Percentiles rank a stretch among this genome's conserved stretches.
Evolutionary conservation across 2,113 vertebrate species (phyloP).

Genomic region (Desmodus rotundus): DNA sequence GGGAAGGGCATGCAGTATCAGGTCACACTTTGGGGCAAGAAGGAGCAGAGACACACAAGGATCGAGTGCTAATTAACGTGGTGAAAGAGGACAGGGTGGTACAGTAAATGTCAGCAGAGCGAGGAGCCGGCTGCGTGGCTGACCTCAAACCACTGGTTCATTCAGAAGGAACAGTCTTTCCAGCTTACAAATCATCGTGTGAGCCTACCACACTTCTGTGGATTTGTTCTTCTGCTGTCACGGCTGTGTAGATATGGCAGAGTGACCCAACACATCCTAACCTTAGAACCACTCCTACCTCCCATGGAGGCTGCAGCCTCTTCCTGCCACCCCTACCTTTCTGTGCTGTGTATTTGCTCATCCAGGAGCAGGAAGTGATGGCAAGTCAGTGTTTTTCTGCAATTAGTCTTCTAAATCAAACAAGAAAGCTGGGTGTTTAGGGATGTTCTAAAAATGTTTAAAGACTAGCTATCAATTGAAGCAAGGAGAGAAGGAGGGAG

Average conservation of each 20-base stretch:
- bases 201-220: background rate
- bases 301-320: background rate
- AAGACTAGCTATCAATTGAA: background rate
- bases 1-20: background rate
- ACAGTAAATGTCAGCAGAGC: background rate
- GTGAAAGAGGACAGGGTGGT: accelerated
- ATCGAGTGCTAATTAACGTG: background rate
- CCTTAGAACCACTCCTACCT: background rate
- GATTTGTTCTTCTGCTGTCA: background rate
- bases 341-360: background rate
- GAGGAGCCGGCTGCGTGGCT: background rate
- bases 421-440: background rate
- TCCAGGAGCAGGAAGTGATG: background rate
- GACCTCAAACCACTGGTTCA: accelerated
- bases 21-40: background rate
- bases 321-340: background rate
- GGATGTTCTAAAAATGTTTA: background rate
- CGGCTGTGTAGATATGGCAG: background rate
- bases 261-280: accelerated
- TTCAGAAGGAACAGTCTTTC: background rate
- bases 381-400: background rate
- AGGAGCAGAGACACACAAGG: background rate
- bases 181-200: background rate
- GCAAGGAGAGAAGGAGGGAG: background rate
- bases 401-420: background rate